Percentiles rank a stretch among this genome's conserved stretches.
Evolutionary conservation across 1,140 invertebrate genomes (phyloP).

Genomic region (Rhyacophila brunnea): DNA sequence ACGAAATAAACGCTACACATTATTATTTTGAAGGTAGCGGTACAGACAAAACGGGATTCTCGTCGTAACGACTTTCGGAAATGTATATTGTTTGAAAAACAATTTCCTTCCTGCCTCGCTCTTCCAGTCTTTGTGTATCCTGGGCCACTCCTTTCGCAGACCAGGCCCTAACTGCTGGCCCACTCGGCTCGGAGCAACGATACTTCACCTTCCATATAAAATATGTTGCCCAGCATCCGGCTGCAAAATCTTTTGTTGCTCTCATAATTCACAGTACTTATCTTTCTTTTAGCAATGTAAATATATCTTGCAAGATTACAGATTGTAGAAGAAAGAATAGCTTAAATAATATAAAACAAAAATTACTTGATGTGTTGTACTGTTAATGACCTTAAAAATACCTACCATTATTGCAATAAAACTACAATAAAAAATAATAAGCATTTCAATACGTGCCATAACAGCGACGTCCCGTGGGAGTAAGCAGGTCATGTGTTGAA

Average conservation of each 20-base stretch:
- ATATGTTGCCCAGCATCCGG: conserved; percentile 32
- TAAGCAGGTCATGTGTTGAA: no score
- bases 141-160: not conserved
- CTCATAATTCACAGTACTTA: no score
- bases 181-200: not conserved
- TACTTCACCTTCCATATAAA: conserved; percentile 23
- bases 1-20: conserved; percentile 21
- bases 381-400: no score
- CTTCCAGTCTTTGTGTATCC: conserved; percentile 18
- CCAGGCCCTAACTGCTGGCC: not conserved
- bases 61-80: conserved; percentile 35
- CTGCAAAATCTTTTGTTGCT: not conserved
- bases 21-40: conserved; percentile 14
- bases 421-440: no score
- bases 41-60: conserved; percentile 7
- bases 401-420: no score
- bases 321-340: no score
- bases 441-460: no score
- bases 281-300: no score
- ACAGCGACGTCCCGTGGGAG: no score
- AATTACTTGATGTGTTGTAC: no score
- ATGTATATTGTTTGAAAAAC: conserved; percentile 38
- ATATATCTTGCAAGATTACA: no score
- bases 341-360: no score
- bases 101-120: conserved; percentile 35